Conservation (phyloP, 2,888 invertebrate genomes). For the Cryptophagus acutangulus region DNA sequence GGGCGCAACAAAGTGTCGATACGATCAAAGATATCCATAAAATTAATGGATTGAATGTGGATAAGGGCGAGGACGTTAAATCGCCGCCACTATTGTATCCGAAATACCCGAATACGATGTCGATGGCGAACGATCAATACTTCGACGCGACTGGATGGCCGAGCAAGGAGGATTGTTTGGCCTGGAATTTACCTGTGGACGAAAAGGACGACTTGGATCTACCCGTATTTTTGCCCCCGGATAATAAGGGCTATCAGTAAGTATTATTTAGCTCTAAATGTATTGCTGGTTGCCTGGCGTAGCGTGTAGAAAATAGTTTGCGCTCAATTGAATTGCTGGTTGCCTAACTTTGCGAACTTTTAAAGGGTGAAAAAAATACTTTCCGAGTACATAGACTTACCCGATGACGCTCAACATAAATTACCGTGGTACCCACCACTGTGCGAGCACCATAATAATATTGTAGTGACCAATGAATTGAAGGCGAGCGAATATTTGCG, state of each 20-base stretch:
- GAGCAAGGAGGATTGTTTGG: constrained; percentile 50
- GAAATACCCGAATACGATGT: constrained; percentile 51
- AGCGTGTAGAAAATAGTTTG: constrained; percentile 1
- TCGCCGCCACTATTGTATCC: constrained; percentile 33
- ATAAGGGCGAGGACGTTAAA: constrained; percentile 9
- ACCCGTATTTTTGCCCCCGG: constrained; percentile 67
- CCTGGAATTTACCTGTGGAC: constrained; percentile 45
- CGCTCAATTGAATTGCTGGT: constrained; percentile 2
- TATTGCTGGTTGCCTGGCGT: background rate
- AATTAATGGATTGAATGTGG: background rate
- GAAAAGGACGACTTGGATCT: constrained; percentile 54
- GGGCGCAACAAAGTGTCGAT: constrained; percentile 12
- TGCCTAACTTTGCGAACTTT: constrained; percentile 2
- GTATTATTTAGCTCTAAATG: constrained; percentile 28
- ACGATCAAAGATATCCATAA: constrained; percentile 3
- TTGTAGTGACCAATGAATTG: constrained; percentile 43
- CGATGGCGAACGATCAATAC: constrained; percentile 49
- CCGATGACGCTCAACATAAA: constrained; percentile 58
- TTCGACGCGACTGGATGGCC: constrained; percentile 58
- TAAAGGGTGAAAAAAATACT: constrained; percentile 49
- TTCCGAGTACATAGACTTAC: constrained; percentile 60
- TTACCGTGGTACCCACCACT: constrained; percentile 75
- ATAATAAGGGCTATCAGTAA: constrained; percentile 74
- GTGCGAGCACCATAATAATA: constrained; percentile 51
- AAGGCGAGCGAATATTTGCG: constrained; percentile 35